phyloP scores from a whole-genome alignment of 2,888 invertebrate genomes.

The Pyrochroa serraticornis region DNA sequence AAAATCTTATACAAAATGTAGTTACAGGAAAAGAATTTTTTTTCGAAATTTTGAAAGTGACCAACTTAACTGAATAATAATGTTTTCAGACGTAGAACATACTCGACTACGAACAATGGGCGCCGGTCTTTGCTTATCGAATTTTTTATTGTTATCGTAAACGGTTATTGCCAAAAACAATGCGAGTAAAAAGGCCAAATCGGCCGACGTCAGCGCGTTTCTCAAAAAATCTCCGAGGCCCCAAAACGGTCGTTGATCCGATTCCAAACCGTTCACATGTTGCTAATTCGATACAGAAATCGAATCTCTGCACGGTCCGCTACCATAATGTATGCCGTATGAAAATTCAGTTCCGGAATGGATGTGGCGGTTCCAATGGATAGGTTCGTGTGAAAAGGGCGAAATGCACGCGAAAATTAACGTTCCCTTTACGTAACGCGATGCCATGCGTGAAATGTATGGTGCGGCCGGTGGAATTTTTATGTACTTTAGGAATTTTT shows the following conservation, averaged over 20 bases:
- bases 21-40: no score
- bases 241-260: no score
- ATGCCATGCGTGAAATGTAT: slow-evolving; percentile 31
- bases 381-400: slow-evolving; percentile 27
- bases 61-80: not conserved
- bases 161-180: no score
- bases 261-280: not conserved
- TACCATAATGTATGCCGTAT: slow-evolving; percentile 19
- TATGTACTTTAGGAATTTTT: slow-evolving; percentile 15
- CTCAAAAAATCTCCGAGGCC: no score
- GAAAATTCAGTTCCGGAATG: slow-evolving; percentile 31
- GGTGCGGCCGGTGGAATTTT: slow-evolving; percentile 19
- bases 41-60: no score
- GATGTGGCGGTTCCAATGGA: slow-evolving; percentile 30
- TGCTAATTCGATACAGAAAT: slow-evolving; percentile 18
- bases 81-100: slow-evolving; percentile 1
- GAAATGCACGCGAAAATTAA: slow-evolving; percentile 31
- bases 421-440: slow-evolving; percentile 29
- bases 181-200: no score
- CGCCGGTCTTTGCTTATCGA: slow-evolving; percentile 36
- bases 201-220: no score
- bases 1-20: no score
- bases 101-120: slow-evolving; percentile 33
- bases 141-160: slow-evolving; percentile 36
- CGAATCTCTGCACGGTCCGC: slow-evolving; percentile 1